Evolutionary conservation across 2,113 vertebrate genomes (phyloP).

Genomic region (Trogon surrucura): DNA sequence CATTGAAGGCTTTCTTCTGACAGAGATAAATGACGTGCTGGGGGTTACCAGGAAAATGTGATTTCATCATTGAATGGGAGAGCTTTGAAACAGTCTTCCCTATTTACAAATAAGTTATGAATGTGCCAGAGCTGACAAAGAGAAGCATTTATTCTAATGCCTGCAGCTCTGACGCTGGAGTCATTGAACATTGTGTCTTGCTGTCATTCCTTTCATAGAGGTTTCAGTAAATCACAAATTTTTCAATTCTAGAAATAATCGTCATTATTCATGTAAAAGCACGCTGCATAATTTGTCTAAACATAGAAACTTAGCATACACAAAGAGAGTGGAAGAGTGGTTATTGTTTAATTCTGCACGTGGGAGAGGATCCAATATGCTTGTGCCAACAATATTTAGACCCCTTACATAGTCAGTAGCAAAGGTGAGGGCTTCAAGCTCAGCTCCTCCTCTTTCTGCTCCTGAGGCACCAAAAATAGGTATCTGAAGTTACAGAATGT

Average conservation of each 20-base stretch:
- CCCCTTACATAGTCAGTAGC: not conserved
- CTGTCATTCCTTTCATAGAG: not conserved
- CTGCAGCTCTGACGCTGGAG: not conserved
- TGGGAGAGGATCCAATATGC: not conserved
- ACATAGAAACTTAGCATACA: accelerated
- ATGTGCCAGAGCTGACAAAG: constrained; percentile 52
- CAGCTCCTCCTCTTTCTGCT: not conserved
- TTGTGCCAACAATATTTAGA: not conserved
- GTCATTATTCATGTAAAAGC: not conserved
- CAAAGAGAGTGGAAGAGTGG: not conserved
- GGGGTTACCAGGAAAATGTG: constrained; percentile 73
- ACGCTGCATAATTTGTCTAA: not conserved
- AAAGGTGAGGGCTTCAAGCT: not conserved
- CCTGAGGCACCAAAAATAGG: not conserved
- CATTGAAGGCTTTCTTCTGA: constrained; percentile 68
- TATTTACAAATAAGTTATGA: constrained; percentile 54
- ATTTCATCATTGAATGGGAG: constrained; percentile 67
- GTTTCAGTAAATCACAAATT: not conserved
- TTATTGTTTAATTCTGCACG: not conserved
- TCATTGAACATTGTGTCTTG: not conserved
- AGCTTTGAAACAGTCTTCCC: constrained; percentile 62
- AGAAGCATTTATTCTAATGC: not conserved
- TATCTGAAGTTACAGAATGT: not conserved
- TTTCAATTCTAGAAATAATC: not conserved
- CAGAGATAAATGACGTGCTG: constrained; percentile 71